These are phyloP conservation scores for Terrapene triunguis DNA, from an alignment of 2,113 vertebrate species.

Conservation along the genomic window DNA sequence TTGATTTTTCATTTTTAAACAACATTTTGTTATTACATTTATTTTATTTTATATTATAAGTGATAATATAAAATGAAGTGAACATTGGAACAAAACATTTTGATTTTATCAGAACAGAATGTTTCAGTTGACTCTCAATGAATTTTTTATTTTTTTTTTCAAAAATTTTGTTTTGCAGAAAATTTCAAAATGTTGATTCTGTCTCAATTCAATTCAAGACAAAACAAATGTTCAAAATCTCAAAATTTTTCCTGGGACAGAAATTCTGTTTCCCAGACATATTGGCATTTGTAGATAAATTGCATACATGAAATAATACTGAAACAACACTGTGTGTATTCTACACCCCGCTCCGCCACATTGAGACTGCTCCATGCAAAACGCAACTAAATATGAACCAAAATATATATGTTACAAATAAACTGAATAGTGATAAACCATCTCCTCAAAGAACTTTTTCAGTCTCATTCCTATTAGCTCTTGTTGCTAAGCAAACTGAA, in stretches of 20 bases:
- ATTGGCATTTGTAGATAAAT: background rate
- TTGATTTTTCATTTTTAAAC: background rate
- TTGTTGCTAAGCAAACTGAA: background rate
- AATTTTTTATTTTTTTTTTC: background rate
- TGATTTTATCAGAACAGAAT: background rate
- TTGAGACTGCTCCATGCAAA: background rate
- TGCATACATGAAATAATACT: background rate
- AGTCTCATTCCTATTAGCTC: slow-evolving; percentile 8
- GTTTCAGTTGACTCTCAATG: background rate
- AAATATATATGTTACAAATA: slow-evolving; percentile 2
- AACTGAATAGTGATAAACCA: background rate
- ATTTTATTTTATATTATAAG: background rate
- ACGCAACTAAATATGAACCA: background rate
- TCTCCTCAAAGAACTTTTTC: background rate
- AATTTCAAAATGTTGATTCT: fast-evolving
- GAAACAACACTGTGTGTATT: background rate
- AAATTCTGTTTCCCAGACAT: background rate
- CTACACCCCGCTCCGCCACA: background rate
- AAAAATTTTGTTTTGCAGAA: background rate
- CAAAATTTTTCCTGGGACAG: background rate
- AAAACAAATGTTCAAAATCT: background rate
- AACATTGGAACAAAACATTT: background rate
- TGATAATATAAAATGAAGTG: background rate
- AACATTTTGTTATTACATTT: background rate
- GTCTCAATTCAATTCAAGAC: background rate